phyloP scores from a whole-genome alignment of 2,113 vertebrate genomes.

The Anarrhichthys ocellatus region DNA sequence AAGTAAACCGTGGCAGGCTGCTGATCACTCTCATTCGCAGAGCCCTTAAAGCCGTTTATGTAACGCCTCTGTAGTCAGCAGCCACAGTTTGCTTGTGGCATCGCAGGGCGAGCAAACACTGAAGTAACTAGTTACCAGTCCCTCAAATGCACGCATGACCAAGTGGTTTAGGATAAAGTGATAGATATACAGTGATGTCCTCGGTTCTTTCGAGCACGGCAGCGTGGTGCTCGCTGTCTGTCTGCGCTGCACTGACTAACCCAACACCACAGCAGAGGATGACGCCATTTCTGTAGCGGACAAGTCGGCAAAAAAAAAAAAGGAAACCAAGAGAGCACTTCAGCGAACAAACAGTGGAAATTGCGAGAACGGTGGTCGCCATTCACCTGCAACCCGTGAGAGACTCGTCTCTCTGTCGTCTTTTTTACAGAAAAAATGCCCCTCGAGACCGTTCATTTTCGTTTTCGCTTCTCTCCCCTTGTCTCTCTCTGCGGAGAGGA shows the following conservation, averaged over 20 bases:
- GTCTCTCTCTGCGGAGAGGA: conserved; percentile 64
- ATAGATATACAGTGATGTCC: background rate
- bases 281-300: conserved; percentile 86
- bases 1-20: conserved; percentile 59
- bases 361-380: background rate
- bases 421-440: conserved; percentile 22
- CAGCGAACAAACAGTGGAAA: conserved; percentile 32
- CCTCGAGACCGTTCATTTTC: conserved; percentile 31
- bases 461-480: conserved; percentile 39
- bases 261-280: conserved; percentile 78
- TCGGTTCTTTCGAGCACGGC: conserved; percentile 22
- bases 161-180: conserved; percentile 2
- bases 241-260: conserved; percentile 74
- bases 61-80: conserved; percentile 60
- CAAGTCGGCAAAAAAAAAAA: conserved; percentile 54
- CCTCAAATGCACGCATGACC: conserved; percentile 24
- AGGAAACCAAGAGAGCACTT: conserved; percentile 27
- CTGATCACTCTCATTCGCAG: conserved; percentile 57
- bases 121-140: conserved; percentile 27
- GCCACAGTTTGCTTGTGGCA: conserved; percentile 44
- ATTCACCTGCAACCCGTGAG: conserved; percentile 41
- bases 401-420: conserved; percentile 6
- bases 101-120: conserved; percentile 45
- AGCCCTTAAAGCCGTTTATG: conserved; percentile 74
- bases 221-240: conserved; percentile 53